Percentiles rank a stretch among this genome's conserved stretches.
Conservation (phyloP, 2,797 vertebrate genomes). For the Neosalanx taihuensis region DNA sequence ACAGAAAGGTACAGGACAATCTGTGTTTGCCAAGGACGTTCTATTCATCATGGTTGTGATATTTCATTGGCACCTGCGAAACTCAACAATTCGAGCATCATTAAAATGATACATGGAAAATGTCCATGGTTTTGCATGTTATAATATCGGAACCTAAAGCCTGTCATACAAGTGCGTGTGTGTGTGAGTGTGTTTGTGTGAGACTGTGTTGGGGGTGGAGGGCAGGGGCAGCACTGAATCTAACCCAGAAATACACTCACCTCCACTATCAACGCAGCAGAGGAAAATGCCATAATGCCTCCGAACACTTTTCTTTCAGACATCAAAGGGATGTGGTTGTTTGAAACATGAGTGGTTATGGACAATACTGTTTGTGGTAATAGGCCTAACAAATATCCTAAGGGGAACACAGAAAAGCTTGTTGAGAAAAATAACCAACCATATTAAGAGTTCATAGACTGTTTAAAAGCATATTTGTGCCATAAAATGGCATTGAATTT, state of each 20-base stretch:
- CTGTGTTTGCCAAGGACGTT: neutral
- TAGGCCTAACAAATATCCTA: neutral
- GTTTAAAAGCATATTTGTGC: neutral
- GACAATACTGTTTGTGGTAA: neutral
- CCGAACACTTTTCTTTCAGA: constrained; percentile 15
- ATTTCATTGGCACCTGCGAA: too few species aligned
- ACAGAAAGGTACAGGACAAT: neutral
- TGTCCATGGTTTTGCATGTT: too few species aligned
- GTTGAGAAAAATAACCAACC: too few species aligned
- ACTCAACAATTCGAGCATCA: too few species aligned
- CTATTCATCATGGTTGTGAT: neutral
- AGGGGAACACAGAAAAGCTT: neutral
- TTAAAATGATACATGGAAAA: too few species aligned
- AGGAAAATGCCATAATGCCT: constrained; percentile 31
- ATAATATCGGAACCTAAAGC: too few species aligned
- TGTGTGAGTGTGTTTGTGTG: too few species aligned
- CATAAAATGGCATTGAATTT: too few species aligned
- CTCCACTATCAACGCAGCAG: constrained; percentile 13
- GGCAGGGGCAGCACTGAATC: too few species aligned
- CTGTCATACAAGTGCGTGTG: too few species aligned
- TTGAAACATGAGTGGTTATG: constrained; percentile 25
- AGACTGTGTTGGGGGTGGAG: too few species aligned
- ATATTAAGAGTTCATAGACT: neutral
- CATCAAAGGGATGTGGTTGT: constrained; percentile 38
- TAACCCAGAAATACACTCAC: neutral